phyloP scores from a whole-genome alignment of 2,888 invertebrate species.

The Heteropelma amictum region DNA sequence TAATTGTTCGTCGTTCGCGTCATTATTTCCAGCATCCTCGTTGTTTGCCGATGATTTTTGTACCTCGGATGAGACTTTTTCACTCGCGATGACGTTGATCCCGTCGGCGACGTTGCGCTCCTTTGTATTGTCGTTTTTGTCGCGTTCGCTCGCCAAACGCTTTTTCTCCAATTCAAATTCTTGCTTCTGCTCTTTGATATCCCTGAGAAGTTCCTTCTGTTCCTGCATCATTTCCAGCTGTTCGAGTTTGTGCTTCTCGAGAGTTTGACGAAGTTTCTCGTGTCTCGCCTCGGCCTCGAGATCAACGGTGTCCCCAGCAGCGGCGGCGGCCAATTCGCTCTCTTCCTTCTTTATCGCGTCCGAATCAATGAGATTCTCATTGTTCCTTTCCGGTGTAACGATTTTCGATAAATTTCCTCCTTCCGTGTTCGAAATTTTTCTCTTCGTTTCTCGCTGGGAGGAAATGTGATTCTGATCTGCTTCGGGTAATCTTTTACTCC shows the following conservation, averaged over 20 bases:
- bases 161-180: slow-evolving; percentile 74
- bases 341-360: slow-evolving; percentile 77
- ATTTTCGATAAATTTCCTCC: slow-evolving; percentile 46
- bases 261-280: slow-evolving; percentile 73
- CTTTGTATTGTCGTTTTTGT: slow-evolving; percentile 23
- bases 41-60: background rate
- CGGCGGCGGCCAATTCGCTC: slow-evolving; percentile 77
- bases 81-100: background rate
- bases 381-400: slow-evolving; percentile 67
- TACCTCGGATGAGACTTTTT: background rate
- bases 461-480: background rate
- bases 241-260: slow-evolving; percentile 85
- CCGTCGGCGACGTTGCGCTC: background rate
- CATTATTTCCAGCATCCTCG: background rate
- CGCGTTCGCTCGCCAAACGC: slow-evolving; percentile 45
- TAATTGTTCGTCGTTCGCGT: background rate
- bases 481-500: background rate
- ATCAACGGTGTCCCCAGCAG: slow-evolving; percentile 70
- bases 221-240: slow-evolving; percentile 84
- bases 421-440: slow-evolving; percentile 12
- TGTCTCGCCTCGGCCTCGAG: slow-evolving; percentile 72
- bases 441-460: slow-evolving; percentile 78
- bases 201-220: slow-evolving; percentile 83
- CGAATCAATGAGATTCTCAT: slow-evolving; percentile 72
- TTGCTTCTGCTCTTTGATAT: slow-evolving; percentile 81